Base-by-base conservation (phyloP, 2,113 vertebrate species). In the Merops nubicus region DNA sequence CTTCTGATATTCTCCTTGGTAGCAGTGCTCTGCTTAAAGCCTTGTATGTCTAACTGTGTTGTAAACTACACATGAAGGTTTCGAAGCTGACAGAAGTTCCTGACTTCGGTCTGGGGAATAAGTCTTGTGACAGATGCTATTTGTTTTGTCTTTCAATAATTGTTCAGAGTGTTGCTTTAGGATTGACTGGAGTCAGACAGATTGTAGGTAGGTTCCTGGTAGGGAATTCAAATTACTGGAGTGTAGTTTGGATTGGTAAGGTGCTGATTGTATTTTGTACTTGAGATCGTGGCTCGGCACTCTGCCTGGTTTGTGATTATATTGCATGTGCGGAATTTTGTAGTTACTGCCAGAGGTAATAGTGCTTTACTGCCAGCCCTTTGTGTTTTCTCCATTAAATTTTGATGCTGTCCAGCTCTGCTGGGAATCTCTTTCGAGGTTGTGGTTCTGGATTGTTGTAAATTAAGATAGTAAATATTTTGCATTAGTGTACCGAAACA, bases 361-460 rank as follows among this genome's bases (percentile, higher is more conserved):
- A 68, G 60, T 23, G 91, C 48, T 78, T 89, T 62, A 50, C 20
- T 69, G 63, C 26, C 62, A 59, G 36, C 53, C 82, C 80, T 47
- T 47, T 77, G 34, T 85, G 59, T 90, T 91, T 91, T 90, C 63
- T 85, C 77, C 72, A 40, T 74, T 63, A 36, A 50, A 84, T 67
- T 90, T 88, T 90, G 92, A 94, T 67, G 78, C 34, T 94, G 59
- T 67, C 82, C 90, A 95, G 79, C 47, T 90, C 79, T 91, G 45
- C 59, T 91, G 88, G 56, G 89, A 91, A 25, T 20, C 29, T 36
- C 54, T 91, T 63, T 88, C 29, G 56, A 47, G 43, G 57, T 43
- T 91, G 23, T 94, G 50, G 42, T 29, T 88, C 79, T 90, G 89
- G 50, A 63, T 38, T 88, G 36, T 54, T 90, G 25, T 43, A 93